Conservation (phyloP, 2,113 vertebrate species). For the mouse (Mus musculus) region GRCm39 chr13:83792501-83793000, state of each 20-base stretch:
- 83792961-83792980: conserved; percentile 37
- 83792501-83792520: background rate
- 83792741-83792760: conserved; percentile 46
- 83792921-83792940: conserved; percentile 53
- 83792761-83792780: conserved; percentile 45
- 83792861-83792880: conserved; percentile 45
- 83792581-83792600: background rate
- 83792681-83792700: background rate
- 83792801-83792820: conserved; percentile 58
- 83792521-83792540: background rate
- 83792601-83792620: background rate
- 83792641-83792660: background rate
- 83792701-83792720: background rate
- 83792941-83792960: conserved; percentile 16
- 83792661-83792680: background rate
- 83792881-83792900: conserved; percentile 36
- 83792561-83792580: background rate
- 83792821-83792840: conserved; percentile 50
- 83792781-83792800: conserved; percentile 68
- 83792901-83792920: conserved; percentile 42
- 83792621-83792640: background rate
- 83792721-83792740: background rate
- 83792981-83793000: conserved; percentile 62
- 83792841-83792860: conserved; percentile 23
- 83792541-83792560: background rate